These are phyloP conservation scores for Heliconius ethilla DNA, from an alignment of 2,888 invertebrate species.

Conservation along the genomic window DNA sequence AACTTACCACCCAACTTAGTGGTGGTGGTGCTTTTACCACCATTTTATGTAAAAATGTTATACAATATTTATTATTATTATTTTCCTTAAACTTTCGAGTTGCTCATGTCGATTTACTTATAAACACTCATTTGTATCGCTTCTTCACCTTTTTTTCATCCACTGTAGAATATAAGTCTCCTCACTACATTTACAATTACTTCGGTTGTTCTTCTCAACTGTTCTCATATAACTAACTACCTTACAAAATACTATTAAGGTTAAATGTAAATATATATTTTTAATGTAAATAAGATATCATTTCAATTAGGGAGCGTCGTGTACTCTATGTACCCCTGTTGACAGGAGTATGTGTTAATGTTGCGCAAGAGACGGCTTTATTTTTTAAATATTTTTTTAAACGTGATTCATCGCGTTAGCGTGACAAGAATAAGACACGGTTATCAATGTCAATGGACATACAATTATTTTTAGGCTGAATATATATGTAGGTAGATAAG, in stretches of 20 bases:
- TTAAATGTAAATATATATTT: conserved; percentile 4
- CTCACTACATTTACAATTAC: no score
- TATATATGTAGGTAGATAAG: neutral
- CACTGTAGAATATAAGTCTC: no score
- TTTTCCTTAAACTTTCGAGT: no score
- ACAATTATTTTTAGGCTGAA: neutral
- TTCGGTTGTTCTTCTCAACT: no score
- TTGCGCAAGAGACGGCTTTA: conserved; percentile 7
- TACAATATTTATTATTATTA: no score
- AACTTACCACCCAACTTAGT: no score
- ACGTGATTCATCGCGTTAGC: neutral
- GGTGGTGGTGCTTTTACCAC: no score
- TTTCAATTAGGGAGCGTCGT: neutral
- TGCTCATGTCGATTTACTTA: no score
- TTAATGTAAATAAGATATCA: conserved; percentile 2
- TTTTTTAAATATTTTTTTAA: neutral
- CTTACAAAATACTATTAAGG: neutral
- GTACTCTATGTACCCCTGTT: neutral
- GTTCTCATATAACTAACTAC: no score
- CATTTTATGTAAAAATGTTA: no score
- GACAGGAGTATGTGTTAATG: neutral
- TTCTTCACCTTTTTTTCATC: no score
- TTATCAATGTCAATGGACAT: neutral
- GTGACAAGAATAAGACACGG: neutral
- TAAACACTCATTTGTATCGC: no score